Conservation (phyloP, 2,797 vertebrate genomes). For the Sus cebifrons region DNA sequence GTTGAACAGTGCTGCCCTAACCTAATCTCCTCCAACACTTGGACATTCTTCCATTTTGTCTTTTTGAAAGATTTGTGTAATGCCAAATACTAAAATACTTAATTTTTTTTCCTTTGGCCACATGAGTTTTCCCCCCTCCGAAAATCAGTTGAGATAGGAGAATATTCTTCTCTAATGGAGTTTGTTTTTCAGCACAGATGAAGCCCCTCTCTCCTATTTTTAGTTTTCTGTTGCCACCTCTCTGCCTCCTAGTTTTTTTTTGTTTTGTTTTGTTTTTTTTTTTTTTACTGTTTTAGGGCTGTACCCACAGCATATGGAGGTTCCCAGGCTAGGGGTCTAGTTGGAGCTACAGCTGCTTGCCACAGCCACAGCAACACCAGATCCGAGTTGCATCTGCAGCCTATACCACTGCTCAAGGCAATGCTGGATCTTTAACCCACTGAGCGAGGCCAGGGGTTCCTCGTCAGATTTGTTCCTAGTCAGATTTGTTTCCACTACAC, state of each 20-base stretch:
- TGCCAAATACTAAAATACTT: neutral
- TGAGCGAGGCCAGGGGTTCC: too few species aligned
- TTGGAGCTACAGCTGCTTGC: too few species aligned
- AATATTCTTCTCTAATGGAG: neutral
- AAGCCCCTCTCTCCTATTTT: neutral
- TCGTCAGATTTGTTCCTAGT: too few species aligned
- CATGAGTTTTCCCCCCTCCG: neutral
- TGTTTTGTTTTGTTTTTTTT: too few species aligned
- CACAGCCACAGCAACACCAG: too few species aligned
- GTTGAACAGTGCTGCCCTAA: neutral
- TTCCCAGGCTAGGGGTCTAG: too few species aligned
- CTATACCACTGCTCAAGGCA: too few species aligned
- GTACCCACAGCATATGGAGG: too few species aligned
- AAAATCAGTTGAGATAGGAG: conserved; percentile 15
- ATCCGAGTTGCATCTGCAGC: too few species aligned
- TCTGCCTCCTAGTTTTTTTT: neutral
- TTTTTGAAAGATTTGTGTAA: conserved; percentile 3
- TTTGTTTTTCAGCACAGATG: conserved; percentile 18
- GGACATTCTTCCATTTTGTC: neutral
- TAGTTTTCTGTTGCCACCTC: conserved; percentile 49
- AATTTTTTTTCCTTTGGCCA: neutral
- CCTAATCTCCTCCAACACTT: neutral
- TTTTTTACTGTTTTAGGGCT: too few species aligned
- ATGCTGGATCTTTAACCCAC: too few species aligned
- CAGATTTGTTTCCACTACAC: too few species aligned